phyloP scores from a whole-genome alignment of 2,888 invertebrate genomes.

The Epistrophella euchroma region DNA sequence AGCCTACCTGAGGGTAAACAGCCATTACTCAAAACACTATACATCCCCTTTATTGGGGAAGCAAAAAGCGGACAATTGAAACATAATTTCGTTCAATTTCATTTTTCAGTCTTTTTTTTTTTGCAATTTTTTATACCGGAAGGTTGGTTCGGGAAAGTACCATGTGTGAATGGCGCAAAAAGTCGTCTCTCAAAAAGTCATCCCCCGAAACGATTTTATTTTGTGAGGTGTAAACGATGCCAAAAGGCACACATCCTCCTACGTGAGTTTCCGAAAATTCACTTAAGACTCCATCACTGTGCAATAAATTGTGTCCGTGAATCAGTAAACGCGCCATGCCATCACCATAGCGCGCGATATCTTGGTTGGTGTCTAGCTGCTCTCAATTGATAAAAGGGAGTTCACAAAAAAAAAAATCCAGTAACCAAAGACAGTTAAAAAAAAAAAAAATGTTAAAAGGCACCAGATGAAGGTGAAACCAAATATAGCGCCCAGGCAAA shows the following conservation, averaged over 20 bases:
- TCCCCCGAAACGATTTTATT: slow-evolving; percentile 33
- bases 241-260: slow-evolving; percentile 45
- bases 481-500: slow-evolving; percentile 52
- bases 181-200: slow-evolving; percentile 37
- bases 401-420: slow-evolving; percentile 23
- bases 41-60: neutral
- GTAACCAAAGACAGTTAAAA: slow-evolving; percentile 47
- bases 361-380: slow-evolving; percentile 10
- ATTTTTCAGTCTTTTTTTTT: neutral
- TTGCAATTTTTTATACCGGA: too few species aligned
- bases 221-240: slow-evolving; percentile 62
- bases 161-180: slow-evolving; percentile 54
- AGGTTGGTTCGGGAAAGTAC: neutral
- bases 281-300: slow-evolving; percentile 64
- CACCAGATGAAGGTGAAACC: slow-evolving; percentile 70
- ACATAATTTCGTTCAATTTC: slow-evolving; percentile 48
- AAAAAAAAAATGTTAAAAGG: slow-evolving; percentile 1
- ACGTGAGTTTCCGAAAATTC: slow-evolving; percentile 48
- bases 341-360: slow-evolving; percentile 25
- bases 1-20: slow-evolving; percentile 6
- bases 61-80: slow-evolving; percentile 56
- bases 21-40: slow-evolving; percentile 33
- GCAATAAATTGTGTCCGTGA: slow-evolving; percentile 66
- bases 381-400: slow-evolving; percentile 36
- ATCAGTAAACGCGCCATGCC: slow-evolving; percentile 49